A percentile compares a stretch with the other conserved stretches of the same genome.
phyloP scores from a whole-genome alignment of 2,113 vertebrate genomes.

The Prionailurus bengalensis region DNA sequence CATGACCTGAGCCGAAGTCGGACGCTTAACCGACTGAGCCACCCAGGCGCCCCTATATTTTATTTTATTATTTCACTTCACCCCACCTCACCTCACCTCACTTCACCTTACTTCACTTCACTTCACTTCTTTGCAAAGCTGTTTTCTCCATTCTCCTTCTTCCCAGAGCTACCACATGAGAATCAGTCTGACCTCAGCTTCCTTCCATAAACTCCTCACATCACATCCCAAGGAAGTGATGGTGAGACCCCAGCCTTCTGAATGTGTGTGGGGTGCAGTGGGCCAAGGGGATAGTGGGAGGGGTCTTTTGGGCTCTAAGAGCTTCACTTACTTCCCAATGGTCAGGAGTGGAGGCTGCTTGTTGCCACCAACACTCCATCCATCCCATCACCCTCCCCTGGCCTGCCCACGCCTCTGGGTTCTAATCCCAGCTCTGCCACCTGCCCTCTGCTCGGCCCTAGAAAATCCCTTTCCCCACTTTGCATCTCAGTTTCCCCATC shows the following conservation, averaged over 20 bases:
- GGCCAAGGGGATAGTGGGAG: background rate
- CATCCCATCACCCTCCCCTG: background rate
- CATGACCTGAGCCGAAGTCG: too few species aligned
- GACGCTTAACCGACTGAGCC: too few species aligned
- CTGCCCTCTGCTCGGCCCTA: background rate
- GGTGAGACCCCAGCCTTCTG: background rate
- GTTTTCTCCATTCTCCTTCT: background rate
- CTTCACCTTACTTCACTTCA: too few species aligned
- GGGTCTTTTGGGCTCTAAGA: background rate
- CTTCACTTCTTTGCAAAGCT: background rate
- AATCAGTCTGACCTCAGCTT: background rate
- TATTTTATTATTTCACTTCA: background rate
- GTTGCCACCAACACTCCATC: background rate
- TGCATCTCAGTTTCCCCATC: background rate
- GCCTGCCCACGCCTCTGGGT: background rate
- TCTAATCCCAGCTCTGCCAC: background rate
- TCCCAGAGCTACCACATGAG: background rate
- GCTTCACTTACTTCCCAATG: background rate
- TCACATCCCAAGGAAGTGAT: background rate
- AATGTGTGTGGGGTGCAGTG: background rate
- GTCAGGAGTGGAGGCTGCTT: background rate
- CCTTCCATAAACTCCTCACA: background rate
- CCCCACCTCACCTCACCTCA: fast-evolving
- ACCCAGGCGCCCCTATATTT: background rate
- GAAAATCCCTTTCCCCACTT: background rate